Evolutionary conservation across 1,140 invertebrate genomes (phyloP).

Genomic region (Platorchestia sp.): DNA sequence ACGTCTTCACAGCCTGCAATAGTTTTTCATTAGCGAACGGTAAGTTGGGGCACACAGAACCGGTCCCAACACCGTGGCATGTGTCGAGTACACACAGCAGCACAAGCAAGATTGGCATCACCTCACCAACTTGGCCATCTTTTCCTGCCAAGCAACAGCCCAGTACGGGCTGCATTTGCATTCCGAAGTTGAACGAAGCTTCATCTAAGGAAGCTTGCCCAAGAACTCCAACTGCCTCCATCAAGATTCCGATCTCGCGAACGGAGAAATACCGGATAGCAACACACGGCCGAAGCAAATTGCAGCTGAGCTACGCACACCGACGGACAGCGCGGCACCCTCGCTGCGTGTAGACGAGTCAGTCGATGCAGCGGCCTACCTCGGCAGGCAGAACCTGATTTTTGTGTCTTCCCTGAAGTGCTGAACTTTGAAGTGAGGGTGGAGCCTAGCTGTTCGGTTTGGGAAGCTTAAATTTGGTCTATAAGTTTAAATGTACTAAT

Average conservation of each 20-base stretch:
- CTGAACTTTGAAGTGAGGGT: neutral
- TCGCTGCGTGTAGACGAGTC: neutral
- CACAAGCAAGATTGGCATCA: neutral
- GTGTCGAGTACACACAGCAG: neutral
- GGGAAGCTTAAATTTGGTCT: too few species aligned
- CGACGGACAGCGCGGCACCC: neutral
- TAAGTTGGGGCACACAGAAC: neutral
- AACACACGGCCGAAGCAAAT: neutral
- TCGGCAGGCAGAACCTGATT: neutral
- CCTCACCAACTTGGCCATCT: neutral
- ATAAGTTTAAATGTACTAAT: too few species aligned
- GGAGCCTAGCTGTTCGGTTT: too few species aligned
- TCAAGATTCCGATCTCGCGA: conserved; percentile 35
- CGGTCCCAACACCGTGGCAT: neutral
- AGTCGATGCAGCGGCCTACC: neutral
- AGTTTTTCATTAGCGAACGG: neutral
- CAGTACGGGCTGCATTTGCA: neutral
- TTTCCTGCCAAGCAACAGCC: conserved; percentile 42
- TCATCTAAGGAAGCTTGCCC: conserved; percentile 47
- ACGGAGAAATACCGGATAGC: conserved; percentile 23
- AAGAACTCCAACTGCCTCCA: conserved; percentile 47
- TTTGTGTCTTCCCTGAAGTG: neutral
- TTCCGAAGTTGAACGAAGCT: conserved; percentile 23
- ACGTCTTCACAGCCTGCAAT: neutral
- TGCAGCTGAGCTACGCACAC: neutral